Evolutionary conservation across 1,140 invertebrate species (phyloP).

Genomic region (Drosophila serrata): DNA sequence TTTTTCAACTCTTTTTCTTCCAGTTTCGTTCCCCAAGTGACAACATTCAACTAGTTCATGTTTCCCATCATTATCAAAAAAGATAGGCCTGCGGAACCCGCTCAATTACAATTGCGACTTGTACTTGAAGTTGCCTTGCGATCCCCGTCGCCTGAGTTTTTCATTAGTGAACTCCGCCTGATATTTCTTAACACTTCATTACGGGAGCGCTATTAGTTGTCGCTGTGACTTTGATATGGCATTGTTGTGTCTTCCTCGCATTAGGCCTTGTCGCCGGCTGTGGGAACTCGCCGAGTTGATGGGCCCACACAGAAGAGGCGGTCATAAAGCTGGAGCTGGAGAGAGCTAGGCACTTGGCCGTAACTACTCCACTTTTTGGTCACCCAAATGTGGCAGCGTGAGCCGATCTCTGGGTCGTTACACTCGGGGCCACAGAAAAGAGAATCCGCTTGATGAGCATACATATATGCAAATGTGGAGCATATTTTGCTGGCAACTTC

Average conservation of each 20-base stretch:
- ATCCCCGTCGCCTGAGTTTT: constrained; percentile 40
- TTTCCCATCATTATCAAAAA: constrained; percentile 64
- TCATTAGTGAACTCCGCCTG: constrained; percentile 62
- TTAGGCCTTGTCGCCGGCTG: constrained; percentile 52
- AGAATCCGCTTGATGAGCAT: constrained; percentile 27
- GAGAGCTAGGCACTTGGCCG: constrained; percentile 23
- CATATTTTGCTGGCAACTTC: constrained; percentile 72
- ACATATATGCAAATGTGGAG: constrained; percentile 68
- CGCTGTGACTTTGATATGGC: constrained; percentile 69
- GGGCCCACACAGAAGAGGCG: constrained; percentile 65
- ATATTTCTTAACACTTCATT: constrained; percentile 75
- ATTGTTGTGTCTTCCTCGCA: constrained; percentile 59
- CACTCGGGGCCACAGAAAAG: constrained; percentile 43
- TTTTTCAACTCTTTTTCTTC: neutral
- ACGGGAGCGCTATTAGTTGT: constrained; percentile 64
- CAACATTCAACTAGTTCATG: constrained; percentile 11
- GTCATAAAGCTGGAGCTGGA: constrained; percentile 33
- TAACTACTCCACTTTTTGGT: constrained; percentile 47
- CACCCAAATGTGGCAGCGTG: constrained; percentile 33
- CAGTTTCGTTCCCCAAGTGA: constrained; percentile 7
- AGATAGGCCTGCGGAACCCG: constrained; percentile 15
- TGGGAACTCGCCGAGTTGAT: constrained; percentile 21
- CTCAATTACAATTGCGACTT: constrained; percentile 32
- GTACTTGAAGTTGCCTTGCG: constrained; percentile 20
- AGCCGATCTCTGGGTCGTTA: constrained; percentile 67